These are phyloP conservation scores for Xerus inauris DNA, from an alignment of 2,113 vertebrate species.

Conservation along the genomic window DNA sequence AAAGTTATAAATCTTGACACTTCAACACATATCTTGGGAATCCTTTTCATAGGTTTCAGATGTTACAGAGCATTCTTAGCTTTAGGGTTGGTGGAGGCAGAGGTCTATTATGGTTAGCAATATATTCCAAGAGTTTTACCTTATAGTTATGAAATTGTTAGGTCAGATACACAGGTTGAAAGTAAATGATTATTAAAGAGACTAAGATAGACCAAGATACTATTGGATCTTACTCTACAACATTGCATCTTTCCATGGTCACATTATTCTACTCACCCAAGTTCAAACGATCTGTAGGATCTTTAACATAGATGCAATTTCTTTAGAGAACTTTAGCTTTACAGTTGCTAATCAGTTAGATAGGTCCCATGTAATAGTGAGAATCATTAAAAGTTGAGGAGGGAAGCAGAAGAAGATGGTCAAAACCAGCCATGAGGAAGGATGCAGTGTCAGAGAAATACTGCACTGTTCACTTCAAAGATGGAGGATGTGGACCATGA, in stretches of 20 bases:
- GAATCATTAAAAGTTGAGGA: background rate
- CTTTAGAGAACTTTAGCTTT: too few species aligned
- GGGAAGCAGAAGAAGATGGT: background rate
- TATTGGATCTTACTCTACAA: background rate
- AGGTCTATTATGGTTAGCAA: background rate
- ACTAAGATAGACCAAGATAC: background rate
- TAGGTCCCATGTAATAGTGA: background rate
- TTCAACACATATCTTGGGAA: background rate
- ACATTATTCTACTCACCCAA: background rate
- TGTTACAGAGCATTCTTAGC: background rate
- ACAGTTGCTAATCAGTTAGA: background rate
- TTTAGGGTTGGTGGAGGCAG: background rate
- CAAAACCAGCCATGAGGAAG: background rate
- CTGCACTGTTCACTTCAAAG: background rate
- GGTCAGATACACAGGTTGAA: background rate
- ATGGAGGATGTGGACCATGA: background rate
- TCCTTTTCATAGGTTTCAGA: background rate
- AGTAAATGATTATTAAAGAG: background rate
- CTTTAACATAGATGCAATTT: background rate
- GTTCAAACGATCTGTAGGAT: background rate
- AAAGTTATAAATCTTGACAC: background rate
- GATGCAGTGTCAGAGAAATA: background rate
- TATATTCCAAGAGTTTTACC: background rate
- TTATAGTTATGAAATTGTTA: background rate
- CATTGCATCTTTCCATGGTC: background rate